phyloP scores from a whole-genome alignment of 2,797 vertebrate genomes.

The Scarus forsteni region DNA sequence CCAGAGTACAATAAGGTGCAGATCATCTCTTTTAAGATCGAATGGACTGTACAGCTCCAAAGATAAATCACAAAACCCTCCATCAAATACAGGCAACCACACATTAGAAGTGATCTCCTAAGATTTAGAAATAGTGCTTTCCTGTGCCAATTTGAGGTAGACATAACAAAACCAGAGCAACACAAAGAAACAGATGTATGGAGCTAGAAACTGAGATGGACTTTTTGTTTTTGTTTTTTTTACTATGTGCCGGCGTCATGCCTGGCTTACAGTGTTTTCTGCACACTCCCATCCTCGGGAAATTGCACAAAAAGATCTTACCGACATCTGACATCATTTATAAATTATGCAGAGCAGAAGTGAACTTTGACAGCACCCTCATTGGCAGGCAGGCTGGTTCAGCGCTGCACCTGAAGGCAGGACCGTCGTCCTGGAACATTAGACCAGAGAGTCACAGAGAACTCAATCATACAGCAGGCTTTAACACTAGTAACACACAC shows the following conservation, averaged over 20 bases:
- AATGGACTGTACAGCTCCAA: conserved; percentile 54
- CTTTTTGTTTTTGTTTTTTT: conserved; percentile 25
- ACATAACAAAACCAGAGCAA: conserved; percentile 70
- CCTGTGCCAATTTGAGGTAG: conserved; percentile 81
- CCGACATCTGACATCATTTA: conserved; percentile 37
- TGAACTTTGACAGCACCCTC: conserved; percentile 53
- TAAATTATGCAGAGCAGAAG: conserved; percentile 64
- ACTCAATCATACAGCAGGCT: conserved; percentile 47
- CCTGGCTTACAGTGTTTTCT: conserved; percentile 47
- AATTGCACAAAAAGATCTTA: conserved; percentile 59
- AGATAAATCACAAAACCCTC: conserved; percentile 35
- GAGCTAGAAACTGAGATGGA: conserved; percentile 51
- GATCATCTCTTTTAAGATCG: conserved; percentile 55
- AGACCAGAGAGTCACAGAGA: conserved; percentile 33
- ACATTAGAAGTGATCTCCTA: conserved; percentile 33
- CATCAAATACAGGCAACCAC: conserved; percentile 42
- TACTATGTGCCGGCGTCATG: conserved; percentile 10
- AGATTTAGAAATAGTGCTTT: conserved; percentile 70
- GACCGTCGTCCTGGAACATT: conserved; percentile 27
- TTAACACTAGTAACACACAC: conserved; percentile 31
- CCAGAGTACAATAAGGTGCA: conserved; percentile 72
- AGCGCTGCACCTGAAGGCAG: conserved; percentile 58
- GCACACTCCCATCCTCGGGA: conserved; percentile 55
- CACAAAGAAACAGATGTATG: conserved; percentile 34
- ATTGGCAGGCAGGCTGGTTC: conserved; percentile 29